Conservation (phyloP, 2,797 vertebrate genomes). For the Menidia menidia region DNA sequence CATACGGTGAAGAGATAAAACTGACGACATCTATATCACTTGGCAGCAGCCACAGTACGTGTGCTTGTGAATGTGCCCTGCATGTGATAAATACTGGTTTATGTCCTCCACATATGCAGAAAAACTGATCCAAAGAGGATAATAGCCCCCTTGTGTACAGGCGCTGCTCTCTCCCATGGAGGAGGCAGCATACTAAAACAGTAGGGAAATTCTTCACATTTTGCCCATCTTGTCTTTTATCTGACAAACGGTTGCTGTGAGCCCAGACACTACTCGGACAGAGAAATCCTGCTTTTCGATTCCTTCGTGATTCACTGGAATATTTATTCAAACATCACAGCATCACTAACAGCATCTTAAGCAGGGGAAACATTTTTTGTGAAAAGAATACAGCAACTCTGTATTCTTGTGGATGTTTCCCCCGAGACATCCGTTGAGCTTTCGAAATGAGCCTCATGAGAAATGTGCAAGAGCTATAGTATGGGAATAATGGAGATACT, state of each 20-base stretch:
- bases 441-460: conserved; percentile 26
- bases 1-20: conserved; percentile 36
- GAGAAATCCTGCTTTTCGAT: conserved; percentile 8
- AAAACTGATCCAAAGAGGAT: conserved; percentile 55
- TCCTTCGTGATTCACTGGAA: conserved; percentile 5
- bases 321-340: conserved; percentile 2
- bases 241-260: conserved; percentile 30
- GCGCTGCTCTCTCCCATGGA: conserved; percentile 32
- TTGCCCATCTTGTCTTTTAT: conserved; percentile 37
- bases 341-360: background rate
- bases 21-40: conserved; percentile 33
- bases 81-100: conserved; percentile 38
- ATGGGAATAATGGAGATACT: background rate
- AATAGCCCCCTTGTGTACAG: conserved; percentile 61
- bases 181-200: conserved; percentile 40
- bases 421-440: conserved; percentile 3
- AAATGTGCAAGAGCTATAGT: conserved; percentile 28
- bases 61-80: conserved; percentile 13
- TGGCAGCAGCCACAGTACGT: conserved; percentile 18
- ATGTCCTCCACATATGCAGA: conserved; percentile 43
- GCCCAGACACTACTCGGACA: conserved; percentile 15
- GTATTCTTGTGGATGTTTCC: conserved; percentile 22
- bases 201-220: conserved; percentile 49
- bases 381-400: conserved; percentile 14
- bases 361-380: conserved; percentile 6